Evolutionary conservation across 2,888 invertebrate species (phyloP).

Genomic region (Rotaria socialis): DNA sequence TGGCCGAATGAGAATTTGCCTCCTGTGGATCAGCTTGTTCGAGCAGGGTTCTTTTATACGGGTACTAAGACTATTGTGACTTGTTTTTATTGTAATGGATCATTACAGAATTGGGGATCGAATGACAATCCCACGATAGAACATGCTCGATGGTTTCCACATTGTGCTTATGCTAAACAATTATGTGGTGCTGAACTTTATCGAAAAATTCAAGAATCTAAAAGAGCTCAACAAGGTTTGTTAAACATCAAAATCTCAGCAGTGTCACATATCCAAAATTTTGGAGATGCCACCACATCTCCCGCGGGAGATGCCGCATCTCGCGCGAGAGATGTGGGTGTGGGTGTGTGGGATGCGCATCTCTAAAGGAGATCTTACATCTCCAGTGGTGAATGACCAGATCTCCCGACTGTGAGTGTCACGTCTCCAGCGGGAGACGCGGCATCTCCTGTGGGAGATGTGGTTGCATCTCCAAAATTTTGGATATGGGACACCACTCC

Average conservation of each 20-base stretch:
- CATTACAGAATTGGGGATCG: constrained; percentile 28
- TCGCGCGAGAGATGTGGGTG: no score
- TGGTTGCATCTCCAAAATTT: no score
- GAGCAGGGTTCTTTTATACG: not conserved
- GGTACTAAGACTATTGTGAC: not conserved
- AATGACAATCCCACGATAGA: constrained; percentile 8
- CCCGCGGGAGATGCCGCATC: no score
- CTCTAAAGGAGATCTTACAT: no score
- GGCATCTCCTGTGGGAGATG: no score
- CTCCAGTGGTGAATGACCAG: no score
- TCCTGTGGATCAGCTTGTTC: not conserved
- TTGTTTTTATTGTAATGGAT: constrained; percentile 22
- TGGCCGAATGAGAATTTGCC: not conserved
- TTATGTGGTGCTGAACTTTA: not conserved
- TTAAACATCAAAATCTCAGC: not conserved
- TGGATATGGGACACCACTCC: no score
- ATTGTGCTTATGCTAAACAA: constrained; percentile 29
- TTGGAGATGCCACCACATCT: no score
- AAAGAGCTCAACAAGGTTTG: constrained; percentile 4
- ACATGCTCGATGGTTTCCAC: constrained; percentile 30
- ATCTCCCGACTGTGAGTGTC: no score
- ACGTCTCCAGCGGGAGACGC: no score
- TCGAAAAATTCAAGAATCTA: constrained; percentile 30
- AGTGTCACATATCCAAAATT: no score
- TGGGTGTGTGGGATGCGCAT: no score